These are phyloP conservation scores for Laticauda laticaudata DNA, from an alignment of 2,113 vertebrate genomes.

Conservation along the genomic window DNA sequence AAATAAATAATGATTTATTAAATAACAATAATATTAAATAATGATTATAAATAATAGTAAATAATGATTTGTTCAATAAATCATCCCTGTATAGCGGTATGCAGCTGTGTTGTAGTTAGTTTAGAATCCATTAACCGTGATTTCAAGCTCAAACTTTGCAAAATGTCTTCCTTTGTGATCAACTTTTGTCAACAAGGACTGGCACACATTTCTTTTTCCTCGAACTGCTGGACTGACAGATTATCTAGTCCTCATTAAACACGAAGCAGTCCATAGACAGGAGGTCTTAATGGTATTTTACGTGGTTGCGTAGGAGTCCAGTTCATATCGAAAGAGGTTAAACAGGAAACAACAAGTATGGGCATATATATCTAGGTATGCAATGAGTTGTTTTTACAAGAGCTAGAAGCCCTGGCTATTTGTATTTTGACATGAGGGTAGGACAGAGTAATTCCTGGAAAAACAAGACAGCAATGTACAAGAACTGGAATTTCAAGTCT, in stretches of 20 bases:
- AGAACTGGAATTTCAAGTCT: slow-evolving; percentile 84
- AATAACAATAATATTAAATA: too few relatives aligned
- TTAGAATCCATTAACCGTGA: too few relatives aligned
- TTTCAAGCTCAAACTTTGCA: not conserved
- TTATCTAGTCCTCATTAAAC: not conserved
- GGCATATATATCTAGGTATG: slow-evolving; percentile 71
- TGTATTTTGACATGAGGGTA: slow-evolving; percentile 72
- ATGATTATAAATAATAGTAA: too few relatives aligned
- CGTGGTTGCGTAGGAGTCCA: not conserved
- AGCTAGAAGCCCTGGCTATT: slow-evolving; percentile 63
- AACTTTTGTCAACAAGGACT: not conserved
- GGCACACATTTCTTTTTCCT: not conserved
- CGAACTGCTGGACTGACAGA: not conserved
- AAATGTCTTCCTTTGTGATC: not conserved
- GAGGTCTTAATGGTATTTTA: slow-evolving; percentile 16
- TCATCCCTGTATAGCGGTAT: too few relatives aligned
- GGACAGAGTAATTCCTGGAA: slow-evolving; percentile 63
- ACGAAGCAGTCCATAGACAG: not conserved
- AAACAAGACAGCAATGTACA: slow-evolving; percentile 73
- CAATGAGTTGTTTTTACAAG: slow-evolving; percentile 70
- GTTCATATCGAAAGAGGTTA: slow-evolving; percentile 57
- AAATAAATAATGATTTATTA: too few relatives aligned
- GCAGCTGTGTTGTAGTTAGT: too few relatives aligned
- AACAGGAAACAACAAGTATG: slow-evolving; percentile 67
- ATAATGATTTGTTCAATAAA: too few relatives aligned